A percentile compares a stretch with the other conserved stretches of the same genome.
Conservation (phyloP, 1,140 invertebrate species). For the Latrodectus geometricus region DNA sequence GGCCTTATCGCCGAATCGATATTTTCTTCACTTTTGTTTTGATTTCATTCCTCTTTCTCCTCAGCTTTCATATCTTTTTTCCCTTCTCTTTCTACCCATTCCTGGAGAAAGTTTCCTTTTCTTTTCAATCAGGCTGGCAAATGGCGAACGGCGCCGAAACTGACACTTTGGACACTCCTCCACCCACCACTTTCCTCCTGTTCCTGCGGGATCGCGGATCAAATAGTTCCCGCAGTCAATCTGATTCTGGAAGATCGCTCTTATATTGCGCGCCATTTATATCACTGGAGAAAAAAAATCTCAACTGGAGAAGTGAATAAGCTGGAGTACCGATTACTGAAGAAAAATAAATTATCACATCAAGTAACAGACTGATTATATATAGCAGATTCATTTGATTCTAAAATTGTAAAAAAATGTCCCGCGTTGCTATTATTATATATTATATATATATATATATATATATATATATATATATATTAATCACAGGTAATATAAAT, state of each 20-base stretch:
- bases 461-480: too few relatives aligned
- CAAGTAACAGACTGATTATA: too few relatives aligned
- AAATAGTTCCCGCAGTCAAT: not conserved
- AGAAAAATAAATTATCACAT: too few relatives aligned
- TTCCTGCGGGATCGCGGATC: slow-evolving; percentile 14
- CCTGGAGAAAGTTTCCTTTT: slow-evolving; percentile 29
- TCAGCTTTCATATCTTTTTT: slow-evolving; percentile 28
- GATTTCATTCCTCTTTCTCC: slow-evolving; percentile 36
- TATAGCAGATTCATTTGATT: too few relatives aligned
- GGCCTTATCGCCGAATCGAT: slow-evolving; percentile 47
- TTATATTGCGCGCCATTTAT: too few relatives aligned
- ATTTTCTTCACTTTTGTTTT: slow-evolving; percentile 54
- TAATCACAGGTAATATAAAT: too few relatives aligned
- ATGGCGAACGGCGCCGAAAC: slow-evolving; percentile 36
- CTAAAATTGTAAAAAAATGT: too few relatives aligned
- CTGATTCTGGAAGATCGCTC: not conserved
- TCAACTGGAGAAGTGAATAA: too few relatives aligned
- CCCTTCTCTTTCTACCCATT: not conserved
- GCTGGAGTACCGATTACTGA: too few relatives aligned
- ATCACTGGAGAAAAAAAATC: too few relatives aligned
- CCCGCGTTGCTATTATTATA: too few relatives aligned
- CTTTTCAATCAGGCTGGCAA: slow-evolving; percentile 41
- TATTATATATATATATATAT: too few relatives aligned
- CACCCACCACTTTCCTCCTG: not conserved
- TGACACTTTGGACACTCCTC: slow-evolving; percentile 13